Evolutionary conservation across 2,888 invertebrate species (phyloP).

Genomic region (Cerceris ruficornis): DNA sequence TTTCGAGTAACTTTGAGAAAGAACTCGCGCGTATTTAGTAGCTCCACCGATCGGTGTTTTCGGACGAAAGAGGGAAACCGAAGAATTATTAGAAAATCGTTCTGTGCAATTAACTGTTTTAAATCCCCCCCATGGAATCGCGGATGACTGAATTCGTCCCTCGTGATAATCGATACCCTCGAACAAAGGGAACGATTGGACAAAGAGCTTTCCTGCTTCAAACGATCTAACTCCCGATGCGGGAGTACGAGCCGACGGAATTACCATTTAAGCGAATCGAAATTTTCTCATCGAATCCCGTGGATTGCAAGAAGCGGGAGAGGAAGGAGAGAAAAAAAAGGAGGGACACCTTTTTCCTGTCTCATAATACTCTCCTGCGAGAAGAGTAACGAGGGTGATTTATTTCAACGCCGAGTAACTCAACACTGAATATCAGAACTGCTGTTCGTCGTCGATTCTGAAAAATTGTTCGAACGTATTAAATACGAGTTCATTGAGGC

Average conservation of each 20-base stretch:
- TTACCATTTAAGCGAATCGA: slow-evolving; percentile 55
- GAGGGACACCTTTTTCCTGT: slow-evolving; percentile 3
- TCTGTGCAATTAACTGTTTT: slow-evolving; percentile 61
- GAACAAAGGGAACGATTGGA: slow-evolving; percentile 60
- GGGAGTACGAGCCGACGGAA: slow-evolving; percentile 46
- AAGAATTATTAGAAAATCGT: slow-evolving; percentile 37
- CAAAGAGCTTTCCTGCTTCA: slow-evolving; percentile 44
- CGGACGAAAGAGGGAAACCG: slow-evolving; percentile 4
- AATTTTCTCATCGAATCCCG: slow-evolving; percentile 34
- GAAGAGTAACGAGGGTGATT: too few species aligned
- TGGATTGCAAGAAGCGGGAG: neutral
- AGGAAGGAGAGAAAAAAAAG: neutral
- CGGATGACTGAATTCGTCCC: slow-evolving; percentile 50
- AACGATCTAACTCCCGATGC: slow-evolving; percentile 39
- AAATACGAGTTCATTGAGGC: too few species aligned
- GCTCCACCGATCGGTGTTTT: neutral
- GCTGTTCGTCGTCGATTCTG: too few species aligned
- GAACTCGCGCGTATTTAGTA: neutral
- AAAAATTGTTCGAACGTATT: too few species aligned
- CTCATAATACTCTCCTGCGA: slow-evolving; percentile 2
- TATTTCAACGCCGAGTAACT: too few species aligned
- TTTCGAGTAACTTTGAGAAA: too few species aligned
- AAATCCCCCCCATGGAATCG: slow-evolving; percentile 49
- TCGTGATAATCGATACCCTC: slow-evolving; percentile 59
- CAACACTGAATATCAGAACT: too few species aligned